Evolutionary conservation across 2,113 vertebrate genomes (phyloP).

Genomic region (Barnardius zonarius): DNA sequence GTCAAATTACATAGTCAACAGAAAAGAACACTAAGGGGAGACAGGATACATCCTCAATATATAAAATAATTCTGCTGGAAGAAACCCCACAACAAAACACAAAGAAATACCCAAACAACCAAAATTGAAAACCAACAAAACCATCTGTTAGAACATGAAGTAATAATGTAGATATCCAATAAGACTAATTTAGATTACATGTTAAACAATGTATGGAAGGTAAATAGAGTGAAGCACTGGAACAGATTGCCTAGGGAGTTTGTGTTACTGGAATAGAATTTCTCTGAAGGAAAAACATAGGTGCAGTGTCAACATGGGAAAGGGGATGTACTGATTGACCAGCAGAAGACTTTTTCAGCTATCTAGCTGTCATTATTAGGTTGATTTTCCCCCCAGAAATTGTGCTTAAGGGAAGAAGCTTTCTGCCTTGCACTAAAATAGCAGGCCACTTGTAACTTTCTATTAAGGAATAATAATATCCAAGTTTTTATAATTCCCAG

Average conservation of each 20-base stretch:
- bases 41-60: neutral
- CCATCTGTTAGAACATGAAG: neutral
- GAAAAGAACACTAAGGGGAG: neutral
- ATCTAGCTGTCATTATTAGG: neutral
- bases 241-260: neutral
- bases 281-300: neutral
- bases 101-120: neutral
- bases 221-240: neutral
- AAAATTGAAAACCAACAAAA: neutral
- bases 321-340: too few species aligned
- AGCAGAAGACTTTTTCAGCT: neutral
- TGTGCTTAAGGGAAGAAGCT: too few species aligned
- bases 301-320: too few species aligned
- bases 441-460: neutral
- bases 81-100: neutral
- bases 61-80: neutral
- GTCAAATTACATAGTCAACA: neutral
- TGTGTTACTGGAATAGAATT: neutral
- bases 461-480: neutral
- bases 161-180: neutral
- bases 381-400: rapidly evolving
- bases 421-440: neutral
- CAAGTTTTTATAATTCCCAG: neutral
- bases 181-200: neutral
- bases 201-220: neutral